A percentile compares a stretch with the other conserved stretches of the same genome.
Conservation (phyloP, 2,113 vertebrate species). For the Apodemus speciosus region DNA sequence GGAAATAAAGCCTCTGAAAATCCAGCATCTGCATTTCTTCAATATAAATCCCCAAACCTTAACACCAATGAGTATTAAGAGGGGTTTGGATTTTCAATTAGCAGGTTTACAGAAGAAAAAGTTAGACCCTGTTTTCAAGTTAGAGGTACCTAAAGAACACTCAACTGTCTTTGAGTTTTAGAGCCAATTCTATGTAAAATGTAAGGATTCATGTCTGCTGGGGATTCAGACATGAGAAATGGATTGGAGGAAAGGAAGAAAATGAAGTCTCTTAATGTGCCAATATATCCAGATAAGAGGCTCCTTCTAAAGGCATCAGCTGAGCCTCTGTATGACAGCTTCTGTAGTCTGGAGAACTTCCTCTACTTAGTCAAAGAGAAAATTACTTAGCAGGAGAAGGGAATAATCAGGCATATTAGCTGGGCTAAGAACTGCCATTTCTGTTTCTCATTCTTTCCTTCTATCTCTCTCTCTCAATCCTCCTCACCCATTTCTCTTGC, state of each 20-base stretch:
- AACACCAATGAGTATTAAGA: background rate
- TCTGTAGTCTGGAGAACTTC: background rate
- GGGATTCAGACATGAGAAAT: background rate
- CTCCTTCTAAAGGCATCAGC: background rate
- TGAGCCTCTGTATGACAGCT: background rate
- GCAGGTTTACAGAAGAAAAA: background rate
- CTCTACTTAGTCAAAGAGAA: background rate
- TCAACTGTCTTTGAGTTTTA: background rate
- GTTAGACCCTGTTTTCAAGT: background rate
- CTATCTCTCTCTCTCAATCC: background rate
- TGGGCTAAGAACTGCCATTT: too few relatives aligned
- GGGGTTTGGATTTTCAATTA: background rate
- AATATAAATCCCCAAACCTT: constrained; percentile 23
- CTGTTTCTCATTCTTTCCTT: background rate
- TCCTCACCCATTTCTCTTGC: background rate
- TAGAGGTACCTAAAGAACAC: background rate
- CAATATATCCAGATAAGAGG: background rate
- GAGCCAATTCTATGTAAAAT: background rate
- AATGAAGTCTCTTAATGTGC: background rate
- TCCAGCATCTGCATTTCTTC: constrained; percentile 72
- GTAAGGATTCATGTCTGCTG: background rate
- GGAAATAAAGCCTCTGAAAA: constrained; percentile 60
- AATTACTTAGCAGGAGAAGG: background rate
- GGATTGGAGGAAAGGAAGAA: background rate
- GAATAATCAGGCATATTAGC: background rate